Percentiles rank a stretch among this genome's conserved stretches.
Evolutionary conservation across 2,113 vertebrate genomes (phyloP).

Genomic region (Ascaphus truei): DNA sequence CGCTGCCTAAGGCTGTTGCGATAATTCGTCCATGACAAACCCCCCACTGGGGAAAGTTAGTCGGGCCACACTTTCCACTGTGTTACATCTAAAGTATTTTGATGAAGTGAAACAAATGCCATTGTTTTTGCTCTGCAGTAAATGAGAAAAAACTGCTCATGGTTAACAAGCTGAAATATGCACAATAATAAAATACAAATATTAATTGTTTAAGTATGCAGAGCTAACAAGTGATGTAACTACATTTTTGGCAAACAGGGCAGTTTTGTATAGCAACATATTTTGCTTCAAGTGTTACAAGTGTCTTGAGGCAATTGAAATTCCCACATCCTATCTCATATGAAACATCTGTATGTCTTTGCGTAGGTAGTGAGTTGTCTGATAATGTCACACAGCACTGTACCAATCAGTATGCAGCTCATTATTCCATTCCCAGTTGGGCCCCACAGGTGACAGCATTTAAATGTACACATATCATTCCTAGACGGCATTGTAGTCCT

Average conservation of each 20-base stretch:
- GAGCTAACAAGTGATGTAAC: background rate
- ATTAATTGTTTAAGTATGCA: too few species aligned
- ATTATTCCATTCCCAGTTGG: background rate
- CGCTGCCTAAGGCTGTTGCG: too few species aligned
- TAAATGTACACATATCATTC: background rate
- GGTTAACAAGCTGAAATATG: background rate
- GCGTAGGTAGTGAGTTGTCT: too few species aligned
- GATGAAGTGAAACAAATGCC: too few species aligned
- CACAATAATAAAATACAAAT: background rate
- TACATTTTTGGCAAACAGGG: background rate
- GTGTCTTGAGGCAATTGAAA: background rate
- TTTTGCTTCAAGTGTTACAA: background rate
- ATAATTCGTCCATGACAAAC: too few species aligned
- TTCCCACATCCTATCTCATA: background rate
- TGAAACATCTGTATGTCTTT: background rate
- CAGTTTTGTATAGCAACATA: background rate
- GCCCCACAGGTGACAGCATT: background rate
- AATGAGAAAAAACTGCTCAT: background rate
- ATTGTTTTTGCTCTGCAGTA: too few species aligned
- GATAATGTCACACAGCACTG: background rate
- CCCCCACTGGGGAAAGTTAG: too few species aligned
- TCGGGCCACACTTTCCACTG: too few species aligned
- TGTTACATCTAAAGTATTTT: too few species aligned
- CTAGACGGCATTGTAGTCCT: too few species aligned
- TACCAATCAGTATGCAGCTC: background rate